phyloP scores from a whole-genome alignment of 2,888 invertebrate genomes.

The Drosophila planitibia region DNA sequence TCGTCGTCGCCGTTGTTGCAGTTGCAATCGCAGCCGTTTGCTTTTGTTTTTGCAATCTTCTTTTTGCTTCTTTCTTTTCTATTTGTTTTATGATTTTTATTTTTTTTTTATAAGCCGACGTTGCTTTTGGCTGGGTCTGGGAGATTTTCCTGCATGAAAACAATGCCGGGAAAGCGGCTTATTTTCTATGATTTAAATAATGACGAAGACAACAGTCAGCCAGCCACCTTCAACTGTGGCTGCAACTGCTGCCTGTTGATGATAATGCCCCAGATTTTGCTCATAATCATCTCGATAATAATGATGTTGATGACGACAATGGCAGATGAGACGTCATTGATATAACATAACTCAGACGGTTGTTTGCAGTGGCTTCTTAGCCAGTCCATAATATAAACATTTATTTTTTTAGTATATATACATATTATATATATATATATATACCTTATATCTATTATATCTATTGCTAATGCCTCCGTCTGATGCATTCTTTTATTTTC shows the following conservation, averaged over 20 bases:
- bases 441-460: slow-evolving; percentile 2
- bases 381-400: slow-evolving; percentile 45
- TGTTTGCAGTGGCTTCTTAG: slow-evolving; percentile 27
- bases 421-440: background rate
- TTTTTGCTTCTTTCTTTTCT: slow-evolving; percentile 30
- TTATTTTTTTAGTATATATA: slow-evolving; percentile 20
- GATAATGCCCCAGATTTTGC: slow-evolving; percentile 37
- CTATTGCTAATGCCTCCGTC: slow-evolving; percentile 50
- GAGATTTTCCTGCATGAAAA: slow-evolving; percentile 78
- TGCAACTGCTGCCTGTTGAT: slow-evolving; percentile 23
- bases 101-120: slow-evolving; percentile 49
- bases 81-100: slow-evolving; percentile 12
- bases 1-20: slow-evolving; percentile 17
- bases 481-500: slow-evolving; percentile 30
- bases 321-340: slow-evolving; percentile 52
- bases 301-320: slow-evolving; percentile 47
- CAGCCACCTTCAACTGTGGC: slow-evolving; percentile 31
- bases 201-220: slow-evolving; percentile 79
- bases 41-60: slow-evolving; percentile 41
- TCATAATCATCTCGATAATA: slow-evolving; percentile 21
- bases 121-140: slow-evolving; percentile 57
- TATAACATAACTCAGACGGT: slow-evolving; percentile 41
- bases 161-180: slow-evolving; percentile 83
- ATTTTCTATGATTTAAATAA: slow-evolving; percentile 83
- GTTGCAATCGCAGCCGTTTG: slow-evolving; percentile 42